Evolutionary conservation across 2,888 invertebrate species (phyloP).

Genomic region (Rapana venosa): DNA sequence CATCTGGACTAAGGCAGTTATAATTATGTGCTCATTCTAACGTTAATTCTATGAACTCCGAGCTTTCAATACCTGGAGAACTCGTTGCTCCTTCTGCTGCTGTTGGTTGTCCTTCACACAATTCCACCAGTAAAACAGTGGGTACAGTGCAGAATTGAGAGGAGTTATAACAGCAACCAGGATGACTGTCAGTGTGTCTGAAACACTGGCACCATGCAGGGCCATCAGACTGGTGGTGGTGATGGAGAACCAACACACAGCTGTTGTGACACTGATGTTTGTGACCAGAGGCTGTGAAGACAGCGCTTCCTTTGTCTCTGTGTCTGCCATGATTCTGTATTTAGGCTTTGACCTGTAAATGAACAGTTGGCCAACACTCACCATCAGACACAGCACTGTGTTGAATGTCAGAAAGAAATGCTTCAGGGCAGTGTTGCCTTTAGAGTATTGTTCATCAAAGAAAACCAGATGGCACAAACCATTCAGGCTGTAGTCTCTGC

Average conservation of each 20-base stretch:
- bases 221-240: background rate
- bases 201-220: too few relatives aligned
- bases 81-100: background rate
- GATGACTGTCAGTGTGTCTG: background rate
- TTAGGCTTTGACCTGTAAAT: background rate
- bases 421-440: background rate
- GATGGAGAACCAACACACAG: background rate
- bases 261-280: background rate
- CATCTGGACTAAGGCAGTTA: too few relatives aligned
- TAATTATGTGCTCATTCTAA: too few relatives aligned
- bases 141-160: background rate
- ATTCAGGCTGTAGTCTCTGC: background rate
- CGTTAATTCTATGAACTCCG: too few relatives aligned
- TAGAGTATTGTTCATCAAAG: background rate
- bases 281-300: too few relatives aligned
- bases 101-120: background rate
- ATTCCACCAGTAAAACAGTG: background rate
- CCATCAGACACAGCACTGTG: background rate
- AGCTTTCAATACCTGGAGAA: background rate
- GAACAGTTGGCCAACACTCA: background rate
- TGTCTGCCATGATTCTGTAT: background rate
- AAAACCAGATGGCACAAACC: background rate
- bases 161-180: background rate
- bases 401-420: background rate
- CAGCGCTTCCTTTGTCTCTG: background rate